phyloP scores from a whole-genome alignment of 2,888 invertebrate species.

The Melanostoma scalare region DNA sequence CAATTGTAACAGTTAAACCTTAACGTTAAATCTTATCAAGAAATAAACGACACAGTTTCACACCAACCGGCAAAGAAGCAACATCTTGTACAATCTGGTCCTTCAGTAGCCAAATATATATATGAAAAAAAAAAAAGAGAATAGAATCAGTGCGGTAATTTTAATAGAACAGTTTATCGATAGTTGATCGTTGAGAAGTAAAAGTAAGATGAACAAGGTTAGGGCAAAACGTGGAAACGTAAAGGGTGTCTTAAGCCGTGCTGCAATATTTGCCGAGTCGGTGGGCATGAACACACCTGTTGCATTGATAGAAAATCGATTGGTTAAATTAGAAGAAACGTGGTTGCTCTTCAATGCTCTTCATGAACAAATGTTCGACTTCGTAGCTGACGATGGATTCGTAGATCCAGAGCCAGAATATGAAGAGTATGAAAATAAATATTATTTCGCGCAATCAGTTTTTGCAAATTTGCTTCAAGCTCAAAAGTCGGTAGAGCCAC shows the following conservation, averaged over 20 bases:
- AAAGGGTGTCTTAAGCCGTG: neutral
- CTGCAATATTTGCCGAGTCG: too few species aligned
- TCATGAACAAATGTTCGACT: neutral
- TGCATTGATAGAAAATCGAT: conserved; percentile 5
- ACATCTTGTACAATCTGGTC: too few species aligned
- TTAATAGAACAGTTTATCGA: too few species aligned
- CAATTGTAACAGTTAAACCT: too few species aligned
- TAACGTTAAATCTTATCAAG: too few species aligned
- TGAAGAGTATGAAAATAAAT: conserved; percentile 12
- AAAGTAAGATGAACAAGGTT: neutral
- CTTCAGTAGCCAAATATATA: too few species aligned
- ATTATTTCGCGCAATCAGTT: conserved; percentile 2
- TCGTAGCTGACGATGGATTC: neutral
- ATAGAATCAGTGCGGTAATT: too few species aligned
- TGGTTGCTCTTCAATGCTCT: neutral
- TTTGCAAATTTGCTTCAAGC: neutral
- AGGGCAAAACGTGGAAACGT: neutral
- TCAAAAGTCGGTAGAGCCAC: neutral
- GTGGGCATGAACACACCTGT: neutral
- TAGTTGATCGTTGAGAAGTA: too few species aligned
- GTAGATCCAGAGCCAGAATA: neutral
- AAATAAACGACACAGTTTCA: too few species aligned
- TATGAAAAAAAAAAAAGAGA: too few species aligned
- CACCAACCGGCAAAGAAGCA: too few species aligned
- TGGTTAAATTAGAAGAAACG: conserved; percentile 1